These are phyloP conservation scores for Junonia oenone DNA, from an alignment of 2,888 invertebrate genomes.

Conservation along the genomic window DNA sequence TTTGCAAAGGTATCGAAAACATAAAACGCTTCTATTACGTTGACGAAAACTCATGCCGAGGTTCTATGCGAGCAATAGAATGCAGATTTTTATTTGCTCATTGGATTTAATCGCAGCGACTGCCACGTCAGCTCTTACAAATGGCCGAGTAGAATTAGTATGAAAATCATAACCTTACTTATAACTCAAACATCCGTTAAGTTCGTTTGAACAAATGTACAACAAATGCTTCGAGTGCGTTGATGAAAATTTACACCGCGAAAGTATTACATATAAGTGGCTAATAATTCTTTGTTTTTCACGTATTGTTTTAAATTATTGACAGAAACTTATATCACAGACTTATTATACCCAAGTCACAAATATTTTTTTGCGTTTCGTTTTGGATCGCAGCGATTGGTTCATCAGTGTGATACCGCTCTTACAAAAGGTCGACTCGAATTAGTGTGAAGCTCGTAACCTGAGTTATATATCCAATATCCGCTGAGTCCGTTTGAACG, in stretches of 20 bases:
- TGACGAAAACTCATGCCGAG: too few species aligned
- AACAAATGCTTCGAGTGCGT: too few species aligned
- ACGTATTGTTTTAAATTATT: too few species aligned
- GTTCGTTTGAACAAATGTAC: constrained; percentile 57
- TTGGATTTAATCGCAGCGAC: not conserved
- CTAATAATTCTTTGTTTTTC: too few species aligned
- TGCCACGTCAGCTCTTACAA: constrained; percentile 25
- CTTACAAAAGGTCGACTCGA: constrained; percentile 50
- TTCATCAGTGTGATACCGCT: constrained; percentile 3
- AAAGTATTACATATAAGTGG: too few species aligned
- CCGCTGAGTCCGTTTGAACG: constrained; percentile 57
- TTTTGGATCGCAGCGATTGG: not conserved
- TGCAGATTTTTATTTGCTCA: not conserved
- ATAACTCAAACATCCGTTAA: constrained; percentile 69
- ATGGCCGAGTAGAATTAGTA: constrained; percentile 54
- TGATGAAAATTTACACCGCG: too few species aligned
- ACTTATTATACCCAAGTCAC: too few species aligned
- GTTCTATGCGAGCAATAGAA: too few species aligned
- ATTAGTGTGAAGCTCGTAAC: constrained; percentile 40
- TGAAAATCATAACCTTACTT: too few species aligned
- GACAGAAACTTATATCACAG: too few species aligned
- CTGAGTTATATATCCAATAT: constrained; percentile 70
- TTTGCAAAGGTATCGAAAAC: too few species aligned
- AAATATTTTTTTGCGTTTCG: not conserved
- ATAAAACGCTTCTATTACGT: too few species aligned